A percentile compares a stretch with the other conserved stretches of the same genome.
phyloP scores from a whole-genome alignment of 2,797 vertebrate genomes.

The Pogoniulus pusillus region DNA sequence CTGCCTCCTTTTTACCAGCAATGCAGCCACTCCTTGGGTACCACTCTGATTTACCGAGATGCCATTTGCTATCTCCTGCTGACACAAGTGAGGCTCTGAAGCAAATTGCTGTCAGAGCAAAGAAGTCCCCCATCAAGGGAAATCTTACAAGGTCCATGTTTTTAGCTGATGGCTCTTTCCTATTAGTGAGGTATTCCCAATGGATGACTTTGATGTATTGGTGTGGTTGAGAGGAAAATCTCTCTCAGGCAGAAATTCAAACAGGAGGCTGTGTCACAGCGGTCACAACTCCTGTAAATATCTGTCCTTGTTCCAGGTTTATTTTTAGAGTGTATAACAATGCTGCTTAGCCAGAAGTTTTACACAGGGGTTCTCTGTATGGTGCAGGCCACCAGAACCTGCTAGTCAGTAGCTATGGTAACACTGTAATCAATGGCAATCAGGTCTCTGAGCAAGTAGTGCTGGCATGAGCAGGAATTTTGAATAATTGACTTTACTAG shows the following conservation, averaged over 20 bases:
- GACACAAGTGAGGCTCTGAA: not conserved
- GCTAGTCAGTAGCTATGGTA: not conserved
- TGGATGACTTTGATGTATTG: not conserved
- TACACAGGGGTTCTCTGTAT: not conserved
- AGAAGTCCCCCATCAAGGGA: not conserved
- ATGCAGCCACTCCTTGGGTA: not conserved
- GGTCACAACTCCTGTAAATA: not conserved
- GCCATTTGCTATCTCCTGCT: not conserved
- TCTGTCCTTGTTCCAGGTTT: not conserved
- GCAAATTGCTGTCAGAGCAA: not conserved
- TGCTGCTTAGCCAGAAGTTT: not conserved
- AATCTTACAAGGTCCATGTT: not conserved
- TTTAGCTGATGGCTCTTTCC: not conserved
- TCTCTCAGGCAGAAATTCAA: not conserved
- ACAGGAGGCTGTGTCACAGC: not conserved
- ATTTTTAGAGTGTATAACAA: not conserved
- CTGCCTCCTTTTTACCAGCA: not conserved
- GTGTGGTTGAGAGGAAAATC: conserved; percentile 4
- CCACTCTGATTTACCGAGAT: not conserved
- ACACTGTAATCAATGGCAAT: not conserved
- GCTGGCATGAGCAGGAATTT: conserved; percentile 37
- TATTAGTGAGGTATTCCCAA: not conserved
- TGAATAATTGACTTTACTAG: conserved; percentile 44
- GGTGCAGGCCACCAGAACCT: not conserved
- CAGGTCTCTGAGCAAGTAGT: not conserved